Percentiles rank a stretch among this genome's conserved stretches.
Evolutionary conservation across 64 coral and sea anemone genomes (phyloP).

Genomic region (Actinia equina): DNA sequence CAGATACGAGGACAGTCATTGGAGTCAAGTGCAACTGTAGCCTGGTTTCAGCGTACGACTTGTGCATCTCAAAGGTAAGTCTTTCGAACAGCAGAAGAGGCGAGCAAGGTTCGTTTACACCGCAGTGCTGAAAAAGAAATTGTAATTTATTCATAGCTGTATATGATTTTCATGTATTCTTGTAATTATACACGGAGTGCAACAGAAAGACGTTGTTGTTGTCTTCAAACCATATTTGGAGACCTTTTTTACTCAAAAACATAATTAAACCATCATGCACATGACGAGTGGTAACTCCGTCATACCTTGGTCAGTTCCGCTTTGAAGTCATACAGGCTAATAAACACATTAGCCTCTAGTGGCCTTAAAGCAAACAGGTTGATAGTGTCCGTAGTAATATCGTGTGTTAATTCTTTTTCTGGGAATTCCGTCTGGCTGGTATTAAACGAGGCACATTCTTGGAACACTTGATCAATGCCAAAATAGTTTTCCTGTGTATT

Average conservation of each 20-base stretch:
- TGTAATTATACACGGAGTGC: no score
- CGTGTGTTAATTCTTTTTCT: background rate
- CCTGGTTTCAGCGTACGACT: constrained; percentile 86
- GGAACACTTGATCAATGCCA: constrained; percentile 79
- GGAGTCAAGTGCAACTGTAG: constrained; percentile 81
- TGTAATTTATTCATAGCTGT: no score
- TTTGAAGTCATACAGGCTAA: constrained; percentile 72
- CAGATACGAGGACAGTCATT: constrained; percentile 58
- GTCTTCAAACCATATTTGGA: no score
- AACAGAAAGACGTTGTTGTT: no score
- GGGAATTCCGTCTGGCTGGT: constrained; percentile 16
- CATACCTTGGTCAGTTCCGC: constrained; percentile 81
- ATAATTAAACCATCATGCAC: no score
- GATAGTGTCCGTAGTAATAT: constrained; percentile 20
- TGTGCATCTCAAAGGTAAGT: constrained; percentile 94
- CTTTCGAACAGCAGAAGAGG: constrained; percentile 71
- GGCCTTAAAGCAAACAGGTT: constrained; percentile 70
- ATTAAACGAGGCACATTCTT: constrained; percentile 66
- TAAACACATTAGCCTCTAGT: constrained; percentile 84
- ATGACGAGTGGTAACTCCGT: background rate
- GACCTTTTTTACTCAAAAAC: no score
- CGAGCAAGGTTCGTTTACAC: constrained; percentile 51
- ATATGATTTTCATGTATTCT: no score
- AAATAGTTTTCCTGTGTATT: constrained; percentile 94
- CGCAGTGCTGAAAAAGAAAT: constrained; percentile 62